Conservation (phyloP, 2,797 vertebrate genomes). For the Epinephelus malabaricus region DNA sequence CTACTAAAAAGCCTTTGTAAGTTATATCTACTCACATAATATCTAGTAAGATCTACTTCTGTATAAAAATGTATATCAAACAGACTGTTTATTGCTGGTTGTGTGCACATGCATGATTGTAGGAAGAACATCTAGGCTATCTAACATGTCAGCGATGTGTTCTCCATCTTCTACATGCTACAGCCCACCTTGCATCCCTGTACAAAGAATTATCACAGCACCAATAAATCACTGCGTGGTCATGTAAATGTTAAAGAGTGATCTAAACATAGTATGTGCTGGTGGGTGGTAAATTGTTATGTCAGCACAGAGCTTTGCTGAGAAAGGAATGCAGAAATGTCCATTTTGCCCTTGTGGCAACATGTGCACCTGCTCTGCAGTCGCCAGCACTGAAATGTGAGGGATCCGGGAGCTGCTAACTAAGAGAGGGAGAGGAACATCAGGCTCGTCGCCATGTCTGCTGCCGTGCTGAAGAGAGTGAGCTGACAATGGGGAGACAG, state of each 20-base stretch:
- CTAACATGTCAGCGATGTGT: constrained; percentile 6
- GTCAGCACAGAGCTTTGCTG: constrained; percentile 80
- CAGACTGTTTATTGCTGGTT: neutral
- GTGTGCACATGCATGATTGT: neutral
- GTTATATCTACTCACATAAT: neutral
- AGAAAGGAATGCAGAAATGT: constrained; percentile 74
- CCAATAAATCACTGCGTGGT: constrained; percentile 72
- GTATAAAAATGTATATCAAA: neutral
- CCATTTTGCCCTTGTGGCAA: constrained; percentile 80
- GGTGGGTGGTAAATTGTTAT: constrained; percentile 75
- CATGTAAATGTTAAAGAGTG: constrained; percentile 77
- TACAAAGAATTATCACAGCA: constrained; percentile 57
- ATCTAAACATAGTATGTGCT: constrained; percentile 72
- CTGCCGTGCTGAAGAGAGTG: constrained; percentile 43
- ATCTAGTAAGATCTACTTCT: neutral
- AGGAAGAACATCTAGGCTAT: neutral
- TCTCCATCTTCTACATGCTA: constrained; percentile 27
- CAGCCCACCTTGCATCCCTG: constrained; percentile 42
- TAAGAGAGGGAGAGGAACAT: constrained; percentile 36
- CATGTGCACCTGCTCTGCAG: constrained; percentile 75
- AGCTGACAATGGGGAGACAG: constrained; percentile 60
- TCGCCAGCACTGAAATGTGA: constrained; percentile 43
- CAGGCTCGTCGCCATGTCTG: constrained; percentile 48
- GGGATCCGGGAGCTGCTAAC: constrained; percentile 38
- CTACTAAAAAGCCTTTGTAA: neutral